Base-by-base conservation (phyloP, 2,113 vertebrate species). In the Nasalis larvatus region DNA sequence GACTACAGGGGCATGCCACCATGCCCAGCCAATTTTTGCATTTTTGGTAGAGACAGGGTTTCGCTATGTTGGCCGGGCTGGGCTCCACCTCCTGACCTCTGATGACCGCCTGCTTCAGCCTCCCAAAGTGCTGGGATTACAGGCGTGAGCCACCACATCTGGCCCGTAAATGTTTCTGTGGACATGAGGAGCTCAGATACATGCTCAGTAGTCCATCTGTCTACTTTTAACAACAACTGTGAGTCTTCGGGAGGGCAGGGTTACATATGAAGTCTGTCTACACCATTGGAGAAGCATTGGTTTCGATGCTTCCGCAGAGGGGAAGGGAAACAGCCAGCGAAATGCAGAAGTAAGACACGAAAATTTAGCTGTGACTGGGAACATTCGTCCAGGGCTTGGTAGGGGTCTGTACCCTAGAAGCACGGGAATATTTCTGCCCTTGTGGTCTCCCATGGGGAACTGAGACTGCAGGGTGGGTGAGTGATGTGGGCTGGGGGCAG, bases 311-410 rank as follows among this genome's bases (percentile, higher is more conserved):
- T 56, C 81, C 63, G 30, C 35, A 42, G 76, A 86, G 54, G 56
- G 71, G 91, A 94, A 96, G 92, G 90, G 96, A 94, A 96, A 91
- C 71, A 82, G 49, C 71, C 54, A 60, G 52, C 23, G 7, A 92
- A 94, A 95, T 94, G 88, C 91, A 91, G 97, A 97, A 96, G 91
- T 89, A 21, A 86, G 77, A 58, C 40, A 12, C 4, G 1, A 94
- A 91, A 78, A 73, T 37, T 47, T 6, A 52, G 66, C 45, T 35
- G 20, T 60, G 56, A 32, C 86, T 42, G 66, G 82, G 91, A 78
- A 76, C 58, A 45, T 42, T 3, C 8, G 92, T 6, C 91, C 35
- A 8, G 60, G 27, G 30, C 35, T 54, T 40, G 47, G 76, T 14
- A 2, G 25, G 52, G 23, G 14, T 35, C 74, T 84, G 30, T 25